Base-by-base conservation (phyloP, 2,797 vertebrate genomes). In the Galaxias olidus region DNA sequence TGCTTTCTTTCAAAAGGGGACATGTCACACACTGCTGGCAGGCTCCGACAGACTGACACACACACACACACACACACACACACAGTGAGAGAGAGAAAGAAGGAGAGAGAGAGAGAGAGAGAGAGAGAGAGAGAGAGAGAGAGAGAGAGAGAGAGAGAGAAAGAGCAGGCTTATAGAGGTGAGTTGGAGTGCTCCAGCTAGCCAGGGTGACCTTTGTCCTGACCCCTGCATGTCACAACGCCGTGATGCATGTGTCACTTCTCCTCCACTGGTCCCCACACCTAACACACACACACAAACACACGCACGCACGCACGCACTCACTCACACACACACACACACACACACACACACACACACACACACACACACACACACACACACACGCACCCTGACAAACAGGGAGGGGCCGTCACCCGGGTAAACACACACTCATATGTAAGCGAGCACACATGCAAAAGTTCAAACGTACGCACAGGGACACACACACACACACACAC, bases 191-290 rank as follows among this genome's bases (percentile, higher is more conserved):
- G 13, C 10, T 30, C 86, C 85, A 80, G 45, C 57, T 71, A 66
- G 61, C 55, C 68, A 15, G 40, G 0, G 4, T 80, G 81, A 86
- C 85, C 80, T 69, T 42, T 72, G 70, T 75, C 41, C 73, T 91
- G 83, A 88, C 73, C 84, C 77, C 68, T 61, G 82, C 68, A 78
- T 90, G 90, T 91, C 91, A 94, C 90, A 87, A 76, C 80, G 85
- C 82, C 90, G 89, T 86, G 91, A 92, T 90, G 90, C 91, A 86
- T 93, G 87, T 92, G 93, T 93, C 93, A 92, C 91, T 89, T 90
- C 79, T 78, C 68, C 77, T 75, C 85, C 57, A 72, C 78, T 78
- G 80, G 85, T 86, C 88, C 82, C 89, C 80, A 87, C 77, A 72
- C 84, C 78, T 76, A 74, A 70, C 69, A 79, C 79, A 79, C 65